Evolutionary conservation across 64 coral and sea anemone species (phyloP), one percentile per base, ranked within the genome.

Genomic region (Actinia equina): DNA sequence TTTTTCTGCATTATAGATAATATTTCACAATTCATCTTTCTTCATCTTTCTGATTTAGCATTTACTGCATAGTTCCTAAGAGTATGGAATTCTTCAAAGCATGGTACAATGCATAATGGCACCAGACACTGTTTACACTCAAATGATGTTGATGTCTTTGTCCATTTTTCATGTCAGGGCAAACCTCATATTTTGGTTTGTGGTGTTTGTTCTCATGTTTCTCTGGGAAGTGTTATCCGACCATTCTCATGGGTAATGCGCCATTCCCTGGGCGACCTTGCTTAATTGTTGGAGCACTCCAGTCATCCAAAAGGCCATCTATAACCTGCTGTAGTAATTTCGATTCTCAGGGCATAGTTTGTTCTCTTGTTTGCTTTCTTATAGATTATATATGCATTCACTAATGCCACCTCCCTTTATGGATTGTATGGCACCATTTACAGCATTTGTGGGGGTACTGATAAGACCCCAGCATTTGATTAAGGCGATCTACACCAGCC

Each of bases 321-420:
- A 88, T 88, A n/a, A 80, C 77, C 17, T 61, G 53, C 54, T 81
- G 71, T 10, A 53, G 51, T 67, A 89, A 89, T 37, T n/a, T n/a
- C n/a, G n/a, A n/a, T 82, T 82, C 42, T 82, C 59, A 86, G 92
- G 92, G 44, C 65, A 77, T 76, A 89, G 58, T 71, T 87, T 59
- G 76, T 89, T 76, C 57, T 62, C 42, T 70, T 60, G 46, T 44
- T 82, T 44, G 58, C 57, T 43, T 89, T 89, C 64, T 71, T 94
- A 43, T 94, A 94, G 83, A 94, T 85, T 65, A 93, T 93, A 61
- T 86, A 89, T 44, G 83, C 83, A 94, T 94, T 94, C 52, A 94
- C 87, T 60, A 94, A 83, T 62, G 87, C 92, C 70, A 89, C 85
- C 49, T 93, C 91, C 59, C 82, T 85, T 89, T 52, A 85, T 94